Evolutionary conservation across 2,113 vertebrate genomes (phyloP), one percentile per base, ranked within the genome.

Genomic region (Amblyopsis rosae): DNA sequence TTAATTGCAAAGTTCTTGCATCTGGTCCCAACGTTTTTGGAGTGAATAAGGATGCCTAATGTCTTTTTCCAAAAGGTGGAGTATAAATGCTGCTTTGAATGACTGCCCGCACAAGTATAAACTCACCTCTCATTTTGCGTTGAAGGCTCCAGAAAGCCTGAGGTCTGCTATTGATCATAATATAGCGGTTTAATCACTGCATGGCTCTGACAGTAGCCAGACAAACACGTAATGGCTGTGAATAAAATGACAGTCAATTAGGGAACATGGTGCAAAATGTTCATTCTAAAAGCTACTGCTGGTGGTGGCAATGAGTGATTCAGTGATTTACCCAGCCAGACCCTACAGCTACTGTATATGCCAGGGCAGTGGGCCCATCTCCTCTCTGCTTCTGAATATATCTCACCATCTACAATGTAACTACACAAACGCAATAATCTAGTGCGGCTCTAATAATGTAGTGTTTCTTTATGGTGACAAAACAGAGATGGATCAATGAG

Each of bases 151-250:
- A 90, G 86, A 87, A 90, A 86, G 84, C 88, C 87, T 56, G 76
- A 79, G 89, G 87, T 87, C 87, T 87, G 75, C 59, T 73, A 77
- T 62, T 77, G 73, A 83, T 86, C 82, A 59, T 88, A 88, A 91
- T 88, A 86, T 82, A 69, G 74, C 75, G 86, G 74, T 87, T 90
- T 88, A 91, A 89, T 90, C 88, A 89, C 86, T 15, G 54, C 73
- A 76, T 66, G 71, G 82, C 70, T 69, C 75, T 79, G 70, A 77
- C 77, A 72, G 72, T 62, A 82, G 88, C 84, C 86, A 84, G 82
- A 57, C 33, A 12, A 48, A 77, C 65, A 72, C 67, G 47, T 33
- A 50, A 71, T 73, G 67, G 70, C 64, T 70, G 65, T 72, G 80
- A 84, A 82, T 70, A 75, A 69, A 73, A 61, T 10, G n/a, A 68